Evolutionary conservation across 2,113 vertebrate species (phyloP).

Genomic region (Pseudopodoces humilis): DNA sequence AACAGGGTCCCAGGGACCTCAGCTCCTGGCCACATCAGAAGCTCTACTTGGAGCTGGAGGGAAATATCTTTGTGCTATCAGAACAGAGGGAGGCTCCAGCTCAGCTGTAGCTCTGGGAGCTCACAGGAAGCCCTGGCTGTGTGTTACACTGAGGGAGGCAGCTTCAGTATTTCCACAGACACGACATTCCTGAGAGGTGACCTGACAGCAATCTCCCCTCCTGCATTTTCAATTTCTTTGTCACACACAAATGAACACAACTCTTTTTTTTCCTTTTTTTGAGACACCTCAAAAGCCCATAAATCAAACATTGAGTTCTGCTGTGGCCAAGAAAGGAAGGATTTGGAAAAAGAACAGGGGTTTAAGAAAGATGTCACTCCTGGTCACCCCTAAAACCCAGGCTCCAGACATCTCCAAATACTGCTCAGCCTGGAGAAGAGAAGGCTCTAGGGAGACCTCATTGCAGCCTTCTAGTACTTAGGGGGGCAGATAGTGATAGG

Average conservation of each 20-base stretch:
- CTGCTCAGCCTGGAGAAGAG: background rate
- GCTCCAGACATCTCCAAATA: background rate
- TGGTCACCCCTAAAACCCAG: background rate
- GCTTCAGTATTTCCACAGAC: background rate
- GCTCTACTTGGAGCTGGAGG: background rate
- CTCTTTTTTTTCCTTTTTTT: conserved; percentile 20
- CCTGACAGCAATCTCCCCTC: background rate
- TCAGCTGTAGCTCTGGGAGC: background rate
- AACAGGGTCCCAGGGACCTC: background rate
- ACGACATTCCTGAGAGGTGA: conserved; percentile 33
- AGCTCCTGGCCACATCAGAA: background rate
- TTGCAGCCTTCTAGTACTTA: background rate
- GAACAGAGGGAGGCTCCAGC: background rate
- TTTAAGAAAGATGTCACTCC: background rate
- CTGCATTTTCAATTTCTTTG: background rate
- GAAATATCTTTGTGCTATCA: background rate
- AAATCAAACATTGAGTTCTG: background rate
- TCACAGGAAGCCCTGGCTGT: background rate
- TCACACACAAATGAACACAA: background rate
- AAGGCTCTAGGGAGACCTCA: background rate
- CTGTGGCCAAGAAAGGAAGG: conserved; percentile 2
- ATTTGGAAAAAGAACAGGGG: background rate
- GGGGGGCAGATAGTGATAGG: background rate
- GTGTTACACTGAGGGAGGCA: background rate
- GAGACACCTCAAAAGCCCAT: background rate